Percentiles rank a stretch among this genome's conserved stretches.
Evolutionary conservation across 2,888 invertebrate species (phyloP).

Genomic region (Brachyptera putata): DNA sequence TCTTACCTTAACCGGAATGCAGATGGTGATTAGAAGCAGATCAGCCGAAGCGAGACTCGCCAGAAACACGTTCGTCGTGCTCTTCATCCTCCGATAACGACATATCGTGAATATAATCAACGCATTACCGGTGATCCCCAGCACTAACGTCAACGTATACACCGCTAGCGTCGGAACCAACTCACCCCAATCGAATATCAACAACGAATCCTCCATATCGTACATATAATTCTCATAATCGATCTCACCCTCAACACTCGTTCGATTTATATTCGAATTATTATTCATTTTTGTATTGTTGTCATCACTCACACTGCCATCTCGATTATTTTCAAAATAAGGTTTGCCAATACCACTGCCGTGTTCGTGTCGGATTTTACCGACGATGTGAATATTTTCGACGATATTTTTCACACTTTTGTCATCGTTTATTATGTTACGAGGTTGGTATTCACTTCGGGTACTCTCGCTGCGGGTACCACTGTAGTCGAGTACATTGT

Average conservation of each 20-base stretch:
- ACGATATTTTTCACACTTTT: not conserved
- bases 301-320: not conserved
- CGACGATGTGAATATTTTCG: no score
- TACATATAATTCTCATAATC: conserved; percentile 45
- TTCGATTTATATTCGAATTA: conserved; percentile 27
- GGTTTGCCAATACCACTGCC: no score
- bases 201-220: conserved; percentile 48
- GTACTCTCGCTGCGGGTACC: not conserved
- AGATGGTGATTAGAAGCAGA: conserved; percentile 61
- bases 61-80: conserved; percentile 63
- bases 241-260: conserved; percentile 32
- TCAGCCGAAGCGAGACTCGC: conserved; percentile 65
- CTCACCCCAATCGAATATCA: conserved; percentile 52
- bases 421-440: not conserved
- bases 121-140: conserved; percentile 56
- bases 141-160: conserved; percentile 56
- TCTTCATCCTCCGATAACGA: conserved; percentile 54
- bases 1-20: conserved; percentile 67
- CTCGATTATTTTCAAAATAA: not conserved
- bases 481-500: not conserved
- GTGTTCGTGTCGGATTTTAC: no score
- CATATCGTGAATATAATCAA: conserved; percentile 56
- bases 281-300: conserved; percentile 32
- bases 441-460: not conserved
- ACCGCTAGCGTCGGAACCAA: conserved; percentile 53